Base-by-base conservation (phyloP, 2,888 invertebrate species). In the Xiphydria camelus region DNA sequence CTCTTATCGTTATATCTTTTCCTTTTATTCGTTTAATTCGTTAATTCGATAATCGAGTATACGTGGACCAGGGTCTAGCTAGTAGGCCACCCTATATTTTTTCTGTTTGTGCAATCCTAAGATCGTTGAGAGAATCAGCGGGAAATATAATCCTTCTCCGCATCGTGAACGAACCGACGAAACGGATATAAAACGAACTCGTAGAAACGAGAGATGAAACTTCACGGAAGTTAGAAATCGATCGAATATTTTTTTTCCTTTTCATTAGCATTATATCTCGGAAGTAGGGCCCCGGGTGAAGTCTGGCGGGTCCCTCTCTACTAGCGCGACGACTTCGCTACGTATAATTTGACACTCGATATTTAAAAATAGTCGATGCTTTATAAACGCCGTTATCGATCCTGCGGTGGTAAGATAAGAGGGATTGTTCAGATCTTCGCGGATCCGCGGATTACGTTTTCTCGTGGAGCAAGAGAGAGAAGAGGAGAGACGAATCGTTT, bases 351-450 rank as follows among this genome's bases (percentile, higher is more conserved):
- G 65, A 65, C 64, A 66, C 66, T 59, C 60, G 66, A 64, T 64
- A 63, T 63, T 67, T 67, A 63, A 70, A 69, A 70, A 70, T 70
- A 70, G 66, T 70, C 58, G n/a, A n/a, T n/a, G n/a, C n/a, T n/a
- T n/a, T n/a, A n/a, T n/a, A n/a, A n/a, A n/a, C n/a, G n/a, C n/a
- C n/a, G n/a, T n/a, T n/a, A n/a, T n/a, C n/a, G n/a, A n/a, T n/a
- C n/a, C n/a, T n/a, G n/a, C n/a, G n/a, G n/a, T n/a, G n/a, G n/a
- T n/a, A n/a, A n/a, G n/a, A n/a, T n/a, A n/a, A n/a, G n/a, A n/a
- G n/a, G n/a, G n/a, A n/a, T n/a, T n/a, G n/a, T n/a, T n/a, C n/a
- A n/a, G n/a, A n/a, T n/a, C n/a, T n/a, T n/a, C n/a, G n/a, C n/a
- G n/a, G n/a, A n/a, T n/a, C n/a, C n/a, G n/a, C n/a, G n/a, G n/a